phyloP scores from a whole-genome alignment of 1,140 invertebrate species.

The Tribolium madens region DNA sequence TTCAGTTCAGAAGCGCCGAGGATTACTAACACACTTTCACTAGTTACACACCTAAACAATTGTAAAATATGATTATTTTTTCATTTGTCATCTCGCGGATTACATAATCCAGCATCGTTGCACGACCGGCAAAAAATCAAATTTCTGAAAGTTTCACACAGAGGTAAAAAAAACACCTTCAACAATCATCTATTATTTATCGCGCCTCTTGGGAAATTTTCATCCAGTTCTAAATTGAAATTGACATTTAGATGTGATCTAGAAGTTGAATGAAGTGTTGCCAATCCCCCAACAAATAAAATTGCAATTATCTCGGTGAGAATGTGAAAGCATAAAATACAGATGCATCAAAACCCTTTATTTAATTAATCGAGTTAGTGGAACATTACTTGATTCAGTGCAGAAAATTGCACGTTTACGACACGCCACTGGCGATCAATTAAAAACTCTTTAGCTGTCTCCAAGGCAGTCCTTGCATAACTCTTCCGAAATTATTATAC shows the following conservation, averaged over 20 bases:
- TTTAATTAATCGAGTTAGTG: constrained; percentile 1
- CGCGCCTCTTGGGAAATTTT: constrained; percentile 14
- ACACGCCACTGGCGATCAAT: not conserved
- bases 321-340: constrained; percentile 35
- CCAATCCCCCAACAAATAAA: constrained; percentile 13
- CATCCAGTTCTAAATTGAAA: not conserved
- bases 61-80: constrained; percentile 39
- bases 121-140: not conserved
- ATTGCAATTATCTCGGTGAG: constrained; percentile 11
- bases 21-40: constrained; percentile 47
- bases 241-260: constrained; percentile 36
- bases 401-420: constrained; percentile 1
- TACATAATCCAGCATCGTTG: not conserved
- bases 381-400: constrained; percentile 17
- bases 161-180: not conserved
- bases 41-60: constrained; percentile 39
- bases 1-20: constrained; percentile 36
- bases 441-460: not conserved
- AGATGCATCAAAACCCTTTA: not conserved
- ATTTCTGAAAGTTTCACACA: constrained; percentile 7
- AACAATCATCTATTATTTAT: constrained; percentile 13
- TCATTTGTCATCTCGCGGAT: constrained; percentile 6
- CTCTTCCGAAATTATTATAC: not conserved
- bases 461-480: not conserved
- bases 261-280: constrained; percentile 33